Percentiles rank a stretch among this genome's conserved stretches.
phyloP scores from a whole-genome alignment of 1,140 invertebrate genomes.

The Cydia fagiglandana region DNA sequence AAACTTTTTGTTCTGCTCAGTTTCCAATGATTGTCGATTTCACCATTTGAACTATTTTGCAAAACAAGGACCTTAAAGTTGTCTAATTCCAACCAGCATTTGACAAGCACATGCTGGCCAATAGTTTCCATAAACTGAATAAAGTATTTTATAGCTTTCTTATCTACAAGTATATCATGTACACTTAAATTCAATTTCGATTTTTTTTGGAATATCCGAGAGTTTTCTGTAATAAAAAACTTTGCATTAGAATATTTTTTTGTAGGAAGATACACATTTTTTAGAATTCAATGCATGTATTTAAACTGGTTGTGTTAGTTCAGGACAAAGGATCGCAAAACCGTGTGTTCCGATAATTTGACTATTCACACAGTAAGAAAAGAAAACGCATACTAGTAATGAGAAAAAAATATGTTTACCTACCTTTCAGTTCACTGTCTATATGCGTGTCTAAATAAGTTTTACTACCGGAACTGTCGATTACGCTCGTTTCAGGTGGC shows the following conservation, averaged over 20 bases:
- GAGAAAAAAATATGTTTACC: conserved; percentile 5
- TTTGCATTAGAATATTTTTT: not conserved
- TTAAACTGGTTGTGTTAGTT: not conserved
- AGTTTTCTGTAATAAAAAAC: conserved; percentile 51
- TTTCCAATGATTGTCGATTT: conserved; percentile 50
- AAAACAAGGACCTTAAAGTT: conserved; percentile 59
- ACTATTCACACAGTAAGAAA: conserved; percentile 22
- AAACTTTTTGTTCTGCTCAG: conserved; percentile 64
- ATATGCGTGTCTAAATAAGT: conserved; percentile 50
- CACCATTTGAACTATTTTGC: conserved; percentile 42
- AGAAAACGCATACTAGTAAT: not conserved
- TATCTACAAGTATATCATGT: conserved; percentile 66
- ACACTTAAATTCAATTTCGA: conserved; percentile 71
- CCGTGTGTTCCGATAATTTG: conserved; percentile 33
- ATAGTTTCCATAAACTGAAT: conserved; percentile 72
- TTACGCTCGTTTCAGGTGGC: conserved; percentile 58
- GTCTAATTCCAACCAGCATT: conserved; percentile 75
- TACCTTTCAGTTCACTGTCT: conserved; percentile 56
- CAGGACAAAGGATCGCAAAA: not conserved
- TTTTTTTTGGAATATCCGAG: conserved; percentile 64
- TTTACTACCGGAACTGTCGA: conserved; percentile 39
- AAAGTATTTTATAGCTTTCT: conserved; percentile 71
- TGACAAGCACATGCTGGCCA: conserved; percentile 62
- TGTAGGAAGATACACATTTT: not conserved
- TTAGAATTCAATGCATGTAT: not conserved